phyloP scores from a whole-genome alignment of 1,140 invertebrate species.

The Pollicipes pollicipes region DNA sequence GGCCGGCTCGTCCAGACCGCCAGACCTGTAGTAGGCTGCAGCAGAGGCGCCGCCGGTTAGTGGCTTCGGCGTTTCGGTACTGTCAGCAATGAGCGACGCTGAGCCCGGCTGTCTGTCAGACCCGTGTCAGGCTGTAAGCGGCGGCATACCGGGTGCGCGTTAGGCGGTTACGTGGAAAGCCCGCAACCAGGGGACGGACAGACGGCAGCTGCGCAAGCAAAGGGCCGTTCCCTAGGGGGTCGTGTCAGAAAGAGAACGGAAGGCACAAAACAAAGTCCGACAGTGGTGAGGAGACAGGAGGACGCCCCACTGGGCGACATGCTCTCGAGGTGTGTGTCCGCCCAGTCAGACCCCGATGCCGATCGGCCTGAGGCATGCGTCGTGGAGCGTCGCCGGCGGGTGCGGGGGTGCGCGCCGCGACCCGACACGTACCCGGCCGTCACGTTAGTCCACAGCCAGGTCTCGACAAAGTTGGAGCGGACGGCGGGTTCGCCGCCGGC shows the following conservation, averaged over 20 bases:
- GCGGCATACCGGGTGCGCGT: background rate
- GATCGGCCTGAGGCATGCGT: too few relatives aligned
- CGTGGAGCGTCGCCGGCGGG: background rate
- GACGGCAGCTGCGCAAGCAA: background rate
- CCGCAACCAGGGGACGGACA: background rate
- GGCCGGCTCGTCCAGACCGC: too few relatives aligned
- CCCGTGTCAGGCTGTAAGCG: background rate
- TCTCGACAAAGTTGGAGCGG: constrained; percentile 22
- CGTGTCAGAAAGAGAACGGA: background rate
- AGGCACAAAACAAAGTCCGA: too few relatives aligned
- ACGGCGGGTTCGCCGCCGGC: constrained; percentile 24
- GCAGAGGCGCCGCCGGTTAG: constrained; percentile 11
- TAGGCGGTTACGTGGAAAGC: too few relatives aligned
- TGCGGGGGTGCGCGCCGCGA: background rate
- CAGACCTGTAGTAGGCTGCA: constrained; percentile 12
- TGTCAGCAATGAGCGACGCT: too few relatives aligned
- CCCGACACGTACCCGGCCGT: constrained; percentile 21
- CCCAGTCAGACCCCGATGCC: too few relatives aligned
- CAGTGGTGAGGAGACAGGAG: too few relatives aligned
- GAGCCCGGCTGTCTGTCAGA: background rate
- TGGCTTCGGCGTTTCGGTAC: background rate
- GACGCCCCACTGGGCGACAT: too few relatives aligned
- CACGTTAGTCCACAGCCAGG: constrained; percentile 28
- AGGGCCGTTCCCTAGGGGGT: background rate
- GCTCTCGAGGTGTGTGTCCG: too few relatives aligned